Conservation (phyloP, 2,113 vertebrate genomes). For the Xenopus borealis region DNA sequence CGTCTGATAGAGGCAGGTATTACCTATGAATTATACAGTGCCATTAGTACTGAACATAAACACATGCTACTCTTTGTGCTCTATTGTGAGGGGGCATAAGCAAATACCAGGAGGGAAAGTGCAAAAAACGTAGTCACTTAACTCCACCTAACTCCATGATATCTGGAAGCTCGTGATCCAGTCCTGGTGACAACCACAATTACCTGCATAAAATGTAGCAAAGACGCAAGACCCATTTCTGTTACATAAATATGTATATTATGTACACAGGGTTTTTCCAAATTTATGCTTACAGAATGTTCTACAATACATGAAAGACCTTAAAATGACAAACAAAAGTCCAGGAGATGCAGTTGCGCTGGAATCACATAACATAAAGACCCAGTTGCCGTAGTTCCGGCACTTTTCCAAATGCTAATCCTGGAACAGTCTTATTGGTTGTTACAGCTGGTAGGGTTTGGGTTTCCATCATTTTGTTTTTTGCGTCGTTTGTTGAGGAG, state of each 20-base stretch:
- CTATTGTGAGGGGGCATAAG: no score
- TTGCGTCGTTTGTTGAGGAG: slow-evolving; percentile 92
- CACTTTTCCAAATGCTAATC: not conserved
- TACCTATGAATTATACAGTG: no score
- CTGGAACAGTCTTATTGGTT: slow-evolving; percentile 67
- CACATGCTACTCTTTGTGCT: no score
- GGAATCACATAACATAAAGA: not conserved
- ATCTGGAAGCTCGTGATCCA: no score
- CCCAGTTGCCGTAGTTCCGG: not conserved
- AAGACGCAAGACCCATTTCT: not conserved
- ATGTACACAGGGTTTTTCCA: slow-evolving; percentile 17
- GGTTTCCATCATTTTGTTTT: slow-evolving; percentile 71
- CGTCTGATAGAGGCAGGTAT: no score
- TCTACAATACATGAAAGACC: slow-evolving; percentile 21
- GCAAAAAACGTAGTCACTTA: no score
- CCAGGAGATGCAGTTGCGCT: not conserved
- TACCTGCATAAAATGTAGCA: no score
- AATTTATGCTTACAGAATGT: not conserved
- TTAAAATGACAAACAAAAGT: slow-evolving; percentile 10
- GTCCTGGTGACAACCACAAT: no score
- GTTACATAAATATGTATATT: slow-evolving; percentile 39
- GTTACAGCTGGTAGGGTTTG: slow-evolving; percentile 70
- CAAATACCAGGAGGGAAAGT: no score
- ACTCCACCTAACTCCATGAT: no score
- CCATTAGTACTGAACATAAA: no score